Base-by-base conservation (phyloP, 2,888 invertebrate genomes). In the Drosophila ustulata region DNA sequence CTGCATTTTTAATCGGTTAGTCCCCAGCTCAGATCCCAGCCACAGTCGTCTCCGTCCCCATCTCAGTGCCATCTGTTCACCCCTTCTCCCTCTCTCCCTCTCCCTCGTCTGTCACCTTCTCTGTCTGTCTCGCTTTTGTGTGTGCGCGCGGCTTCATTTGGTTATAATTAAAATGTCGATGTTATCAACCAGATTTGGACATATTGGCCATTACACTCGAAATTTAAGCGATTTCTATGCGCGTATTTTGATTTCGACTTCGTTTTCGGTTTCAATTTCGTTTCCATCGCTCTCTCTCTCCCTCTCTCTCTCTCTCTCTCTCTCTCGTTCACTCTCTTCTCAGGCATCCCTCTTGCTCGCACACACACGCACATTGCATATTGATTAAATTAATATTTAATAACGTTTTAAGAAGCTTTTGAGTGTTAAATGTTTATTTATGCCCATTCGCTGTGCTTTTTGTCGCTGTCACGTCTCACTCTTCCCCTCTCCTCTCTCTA, bases 91-190 rank as follows among this genome's bases (percentile, higher is more conserved):
- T 11, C 37, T 37, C 37, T n/a, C 4, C n/a, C 37, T 37, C 37
- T n/a, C 4, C 11, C 9, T 11, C 11, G 9, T 11, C 34, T 37
- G 4, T 18, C n/a, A 4, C 63, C 11, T 57, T 53, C 52, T 49
- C 28, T 56, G 9, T 67, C 7, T 47, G 50, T 63, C 13, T 43
- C 18, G 28, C 28, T 7, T 55, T 26, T 61, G 53, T 65, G 30
- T 72, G 77, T 66, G 67, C 51, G 68, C 32, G 89, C 87, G 87
- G 75, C 83, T 88, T 85, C 90, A 89, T 89, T 88, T 88, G 80
- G 80, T 77, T 80, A 90, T 82, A 90, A 90, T 90, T 90, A 90
- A 90, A 88, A 90, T 88, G 90, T 90, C 84, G 89, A 90, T 90
- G 79, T 85, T 90, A 90, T 89, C 90, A 79, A 68, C 77, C 72